A percentile compares a stretch with the other conserved stretches of the same genome.
Conservation (phyloP, 2,797 vertebrate species). For the Xiphorhynchus erythropygius region DNA sequence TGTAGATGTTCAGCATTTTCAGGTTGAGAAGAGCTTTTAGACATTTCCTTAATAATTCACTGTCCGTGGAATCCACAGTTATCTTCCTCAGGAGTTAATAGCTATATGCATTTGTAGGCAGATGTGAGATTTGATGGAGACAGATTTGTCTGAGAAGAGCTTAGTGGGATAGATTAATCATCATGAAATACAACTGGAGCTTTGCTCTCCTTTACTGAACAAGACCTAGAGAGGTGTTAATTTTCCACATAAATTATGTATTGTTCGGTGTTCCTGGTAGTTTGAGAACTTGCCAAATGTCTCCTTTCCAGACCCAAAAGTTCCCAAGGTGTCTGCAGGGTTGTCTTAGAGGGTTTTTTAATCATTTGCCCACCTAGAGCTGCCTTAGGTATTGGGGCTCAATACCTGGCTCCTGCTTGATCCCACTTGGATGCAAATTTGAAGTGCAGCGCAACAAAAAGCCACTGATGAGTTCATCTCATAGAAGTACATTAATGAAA, state of each 20-base stretch:
- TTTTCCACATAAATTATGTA: background rate
- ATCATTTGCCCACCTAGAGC: background rate
- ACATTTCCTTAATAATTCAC: background rate
- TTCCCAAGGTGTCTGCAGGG: background rate
- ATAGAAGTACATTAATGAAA: background rate
- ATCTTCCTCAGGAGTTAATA: background rate
- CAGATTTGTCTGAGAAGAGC: background rate
- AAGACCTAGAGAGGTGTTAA: background rate
- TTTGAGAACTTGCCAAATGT: background rate
- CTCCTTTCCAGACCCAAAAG: background rate
- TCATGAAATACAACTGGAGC: background rate
- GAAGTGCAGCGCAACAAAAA: background rate
- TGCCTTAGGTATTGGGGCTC: background rate
- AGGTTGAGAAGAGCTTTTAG: background rate
- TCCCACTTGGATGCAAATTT: background rate
- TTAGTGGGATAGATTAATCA: background rate
- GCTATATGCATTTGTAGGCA: background rate
- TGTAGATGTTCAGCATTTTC: background rate
- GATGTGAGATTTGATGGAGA: background rate
- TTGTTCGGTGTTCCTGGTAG: background rate
- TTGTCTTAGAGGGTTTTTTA: background rate
- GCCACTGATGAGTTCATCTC: background rate
- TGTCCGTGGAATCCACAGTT: background rate
- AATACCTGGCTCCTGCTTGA: background rate
- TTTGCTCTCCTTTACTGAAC: background rate